phyloP scores from a whole-genome alignment of 1,140 invertebrate species.

The Euwallacea similis region DNA sequence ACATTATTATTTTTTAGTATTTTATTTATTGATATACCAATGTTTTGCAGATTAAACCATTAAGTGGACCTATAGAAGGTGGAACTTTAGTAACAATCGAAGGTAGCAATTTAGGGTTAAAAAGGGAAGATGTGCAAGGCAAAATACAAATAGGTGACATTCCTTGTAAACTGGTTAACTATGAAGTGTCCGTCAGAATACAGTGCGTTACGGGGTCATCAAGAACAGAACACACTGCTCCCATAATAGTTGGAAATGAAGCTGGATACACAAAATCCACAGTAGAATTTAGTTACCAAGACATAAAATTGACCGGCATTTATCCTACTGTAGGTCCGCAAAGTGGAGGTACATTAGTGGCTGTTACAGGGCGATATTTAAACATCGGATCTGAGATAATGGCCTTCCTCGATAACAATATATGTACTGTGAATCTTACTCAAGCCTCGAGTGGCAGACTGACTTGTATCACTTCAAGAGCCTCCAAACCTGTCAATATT shows the following conservation, averaged over 20 bases:
- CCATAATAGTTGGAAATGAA: slow-evolving; percentile 86
- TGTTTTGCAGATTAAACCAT: slow-evolving; percentile 76
- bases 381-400: slow-evolving; percentile 91
- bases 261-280: slow-evolving; percentile 86
- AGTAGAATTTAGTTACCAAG: slow-evolving; percentile 88
- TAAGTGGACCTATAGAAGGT: slow-evolving; percentile 93
- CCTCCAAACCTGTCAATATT: slow-evolving; percentile 61
- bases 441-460: slow-evolving; percentile 87
- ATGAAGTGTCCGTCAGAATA: slow-evolving; percentile 89
- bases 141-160: slow-evolving; percentile 91
- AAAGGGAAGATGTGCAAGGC: slow-evolving; percentile 84
- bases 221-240: slow-evolving; percentile 71
- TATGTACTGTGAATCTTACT: slow-evolving; percentile 84
- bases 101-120: slow-evolving; percentile 92
- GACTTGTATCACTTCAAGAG: slow-evolving; percentile 82
- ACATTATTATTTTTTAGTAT: not conserved
- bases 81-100: slow-evolving; percentile 94
- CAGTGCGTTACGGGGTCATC: slow-evolving; percentile 85
- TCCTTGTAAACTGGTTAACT: slow-evolving; percentile 83
- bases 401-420: slow-evolving; percentile 85
- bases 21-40: not conserved
- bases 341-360: slow-evolving; percentile 91
- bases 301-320: slow-evolving; percentile 78
- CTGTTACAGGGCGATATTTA: slow-evolving; percentile 86
- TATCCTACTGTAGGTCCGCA: slow-evolving; percentile 86